Base-by-base conservation (phyloP, 2,113 vertebrate species). In the Prietella phreatophila region DNA sequence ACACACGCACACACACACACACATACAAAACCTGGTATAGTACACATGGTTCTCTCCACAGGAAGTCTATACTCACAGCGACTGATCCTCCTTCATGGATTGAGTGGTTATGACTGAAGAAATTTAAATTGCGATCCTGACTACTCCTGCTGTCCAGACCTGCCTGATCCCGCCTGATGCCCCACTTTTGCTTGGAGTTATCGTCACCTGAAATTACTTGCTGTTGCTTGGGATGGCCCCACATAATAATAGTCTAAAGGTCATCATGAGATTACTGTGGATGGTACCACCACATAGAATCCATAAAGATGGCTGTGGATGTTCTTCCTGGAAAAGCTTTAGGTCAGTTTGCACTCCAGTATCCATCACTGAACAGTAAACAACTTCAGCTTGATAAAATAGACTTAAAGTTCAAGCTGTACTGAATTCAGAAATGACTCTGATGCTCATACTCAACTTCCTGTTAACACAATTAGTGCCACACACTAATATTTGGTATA, bases 1-100 rank as follows among this genome's bases (percentile, higher is more conserved):
- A n/a, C n/a, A n/a, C n/a, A n/a, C n/a, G n/a, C 71, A 82, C 47
- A 76, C 82, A 87, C 47, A 78, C 53, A 71, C n/a, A 78, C 82
- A 33, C 50, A 79, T 58, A 80, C 85, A 65, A 14, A 80, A 83
- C 55, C 80, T 56, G n/a, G 87, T 39, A 60, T 73, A 75, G 84
- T 42, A 39, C 50, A 82, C 82, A 86, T 33, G n/a, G 60, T 53
- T 65, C 27, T 36, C 60, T 30, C 75, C 10, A 22, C 39, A 79
- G 15, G 22, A 85, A 20, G 17, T 47, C 61, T n/a, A 63, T 69
- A 47, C 36, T 36, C 42, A 27, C 79, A 73, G 33, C 17, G 39
- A 71, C 79, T 73, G 65, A 87, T 87, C 79, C 19, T 42, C n/a
- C 27, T 69, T 55, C 50, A 17, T 65, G 15, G 22, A 58, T 55